These are phyloP conservation scores for Pseudorectes ferrugineus DNA, from an alignment of 2,113 vertebrate genomes.

Conservation along the genomic window DNA sequence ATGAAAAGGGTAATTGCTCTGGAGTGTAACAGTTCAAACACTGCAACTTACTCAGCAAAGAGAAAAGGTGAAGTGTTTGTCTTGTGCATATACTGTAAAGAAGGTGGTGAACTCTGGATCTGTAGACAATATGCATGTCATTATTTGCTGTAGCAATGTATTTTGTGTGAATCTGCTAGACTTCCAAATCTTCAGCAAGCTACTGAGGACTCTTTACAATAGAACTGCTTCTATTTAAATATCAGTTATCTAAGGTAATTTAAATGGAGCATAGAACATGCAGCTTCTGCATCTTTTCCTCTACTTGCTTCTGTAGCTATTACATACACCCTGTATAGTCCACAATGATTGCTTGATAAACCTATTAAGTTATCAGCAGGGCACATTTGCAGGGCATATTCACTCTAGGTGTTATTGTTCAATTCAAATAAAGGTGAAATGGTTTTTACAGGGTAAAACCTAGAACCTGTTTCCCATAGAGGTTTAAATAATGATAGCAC, in stretches of 20 bases:
- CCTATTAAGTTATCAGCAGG: background rate
- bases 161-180: background rate
- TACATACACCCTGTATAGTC: background rate
- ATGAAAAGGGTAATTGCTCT: background rate
- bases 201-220: background rate
- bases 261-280: background rate
- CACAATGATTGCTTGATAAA: background rate
- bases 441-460: background rate
- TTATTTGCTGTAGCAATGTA: background rate
- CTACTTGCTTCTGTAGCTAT: background rate
- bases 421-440: background rate
- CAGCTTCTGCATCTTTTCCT: background rate
- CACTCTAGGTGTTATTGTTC: background rate
- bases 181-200: background rate
- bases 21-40: background rate
- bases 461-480: background rate
- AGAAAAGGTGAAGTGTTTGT: background rate
- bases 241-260: background rate
- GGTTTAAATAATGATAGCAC: background rate
- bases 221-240: background rate
- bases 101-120: background rate
- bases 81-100: background rate
- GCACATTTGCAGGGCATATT: background rate
- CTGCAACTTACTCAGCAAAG: background rate
- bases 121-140: background rate